Base-by-base conservation (phyloP, 2,797 vertebrate genomes). In the Poecilia wingei region DNA sequence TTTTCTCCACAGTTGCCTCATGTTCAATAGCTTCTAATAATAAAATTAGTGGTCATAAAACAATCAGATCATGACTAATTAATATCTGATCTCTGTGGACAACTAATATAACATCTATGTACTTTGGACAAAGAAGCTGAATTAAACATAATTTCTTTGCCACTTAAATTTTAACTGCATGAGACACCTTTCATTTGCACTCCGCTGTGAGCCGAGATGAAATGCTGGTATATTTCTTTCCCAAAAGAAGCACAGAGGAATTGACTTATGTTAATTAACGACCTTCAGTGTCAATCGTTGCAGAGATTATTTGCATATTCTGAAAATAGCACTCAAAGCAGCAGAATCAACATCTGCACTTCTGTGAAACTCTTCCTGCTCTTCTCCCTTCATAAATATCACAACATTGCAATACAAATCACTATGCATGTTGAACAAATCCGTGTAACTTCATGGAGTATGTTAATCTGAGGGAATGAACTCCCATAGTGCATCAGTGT, bases 181-280 rank as follows among this genome's bases (percentile, higher is more conserved):
- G 53, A 45, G 57, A 31, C 80, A 16, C 57, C 72, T 85, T 84
- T 83, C 64, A 81, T 86, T 87, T 73, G 69, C 72, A 46, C 79
- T 79, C 86, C 84, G 31, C 82, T 61, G 41, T 43, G 75, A 82
- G 75, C 78, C 61, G 76, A 82, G 71, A 78, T 46, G 71, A 83
- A 87, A 84, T 14, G 72, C 84, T 77, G 77, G 85, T 81, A 45
- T 51, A 74, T 86, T 91, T 90, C 76, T 72, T 68, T 90, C 88
- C 80, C 82, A 86, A 82, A 88, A 87, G 84, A 91, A 90, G 86
- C 88, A 75, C 81, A 82, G 84, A 80, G 83, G 86, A 93, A 94
- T 91, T 94, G 92, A 94, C 90, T 93, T 93, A 93, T 93, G 93
- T 83, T 94, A 94, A 95, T 94, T 86, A 91, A 88, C 79, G 84